A percentile compares a stretch with the other conserved stretches of the same genome.
Evolutionary conservation across 2,113 vertebrate species (phyloP).

Genomic region (human (Homo sapiens)): GRCh38 chr11:73657001-73657500

Average conservation of each 20-base stretch:
- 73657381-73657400: conserved; percentile 17
- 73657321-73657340: background rate
- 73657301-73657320: background rate
- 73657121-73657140: too few relatives aligned
- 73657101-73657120: too few relatives aligned
- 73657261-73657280: background rate
- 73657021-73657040: too few relatives aligned
- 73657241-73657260: background rate
- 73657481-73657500: background rate
- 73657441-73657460: conserved; percentile 14
- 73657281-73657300: background rate
- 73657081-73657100: too few relatives aligned
- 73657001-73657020: too few relatives aligned
- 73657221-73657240: background rate
- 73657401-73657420: background rate
- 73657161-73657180: background rate
- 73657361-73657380: conserved; percentile 14
- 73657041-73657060: too few relatives aligned
- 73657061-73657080: too few relatives aligned
- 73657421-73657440: background rate
- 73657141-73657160: background rate
- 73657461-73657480: background rate
- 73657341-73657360: background rate
- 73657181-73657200: background rate
- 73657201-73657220: background rate